phyloP scores from a whole-genome alignment of 1,140 invertebrate genomes.

The Neotoxoptera formosana region DNA sequence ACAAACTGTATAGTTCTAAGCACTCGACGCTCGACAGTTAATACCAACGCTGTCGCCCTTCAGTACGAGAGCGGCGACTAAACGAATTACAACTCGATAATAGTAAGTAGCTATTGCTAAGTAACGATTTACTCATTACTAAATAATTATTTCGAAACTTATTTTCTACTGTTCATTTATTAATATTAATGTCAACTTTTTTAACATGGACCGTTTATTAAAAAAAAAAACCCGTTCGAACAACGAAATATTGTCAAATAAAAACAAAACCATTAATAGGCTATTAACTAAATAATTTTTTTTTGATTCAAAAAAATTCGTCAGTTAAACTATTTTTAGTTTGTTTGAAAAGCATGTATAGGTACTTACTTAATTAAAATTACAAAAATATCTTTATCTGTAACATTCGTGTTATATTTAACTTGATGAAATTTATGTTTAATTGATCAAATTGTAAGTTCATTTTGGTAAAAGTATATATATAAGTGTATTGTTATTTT shows the following conservation, averaged over 20 bases:
- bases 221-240: not conserved
- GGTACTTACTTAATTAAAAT: not conserved
- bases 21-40: not conserved
- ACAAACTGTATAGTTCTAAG: not conserved
- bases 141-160: not conserved
- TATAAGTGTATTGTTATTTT: not conserved
- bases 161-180: not conserved
- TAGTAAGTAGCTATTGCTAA: not conserved
- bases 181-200: not conserved
- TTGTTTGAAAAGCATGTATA: not conserved
- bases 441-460: not conserved
- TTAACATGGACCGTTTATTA: not conserved
- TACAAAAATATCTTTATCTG: not conserved
- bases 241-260: not conserved
- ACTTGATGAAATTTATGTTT: not conserved
- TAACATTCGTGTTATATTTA: not conserved
- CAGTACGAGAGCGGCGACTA: not conserved
- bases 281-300: not conserved
- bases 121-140: not conserved
- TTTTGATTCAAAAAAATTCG: not conserved
- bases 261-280: not conserved
- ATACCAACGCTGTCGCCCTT: not conserved
- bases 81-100: slow-evolving; percentile 6
- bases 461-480: not conserved
- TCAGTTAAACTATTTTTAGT: not conserved